Conservation (phyloP, 92 coral and sea anemone genomes). For the Porites divaricata region DNA sequence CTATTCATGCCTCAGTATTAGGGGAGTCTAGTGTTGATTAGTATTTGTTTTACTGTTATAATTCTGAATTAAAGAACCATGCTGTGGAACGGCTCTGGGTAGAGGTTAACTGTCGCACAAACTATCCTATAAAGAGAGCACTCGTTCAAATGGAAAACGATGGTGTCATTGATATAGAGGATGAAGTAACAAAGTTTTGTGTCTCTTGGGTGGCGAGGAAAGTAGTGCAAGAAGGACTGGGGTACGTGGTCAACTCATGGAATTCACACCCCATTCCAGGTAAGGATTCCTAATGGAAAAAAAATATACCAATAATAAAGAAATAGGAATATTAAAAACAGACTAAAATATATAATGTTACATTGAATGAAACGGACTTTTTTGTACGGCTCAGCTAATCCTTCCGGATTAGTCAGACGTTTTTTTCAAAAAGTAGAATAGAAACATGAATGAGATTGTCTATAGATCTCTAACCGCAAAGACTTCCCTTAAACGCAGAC, state of each 20-base stretch:
- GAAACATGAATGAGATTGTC: too few relatives aligned
- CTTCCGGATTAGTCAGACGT: too few relatives aligned
- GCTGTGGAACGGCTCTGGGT: constrained; percentile 34
- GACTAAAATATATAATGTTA: too few relatives aligned
- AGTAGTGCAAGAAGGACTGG: constrained; percentile 40
- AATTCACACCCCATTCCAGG: constrained; percentile 48
- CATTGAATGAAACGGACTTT: too few relatives aligned
- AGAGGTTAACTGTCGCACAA: constrained; percentile 4
- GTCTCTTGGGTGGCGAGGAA: constrained; percentile 42
- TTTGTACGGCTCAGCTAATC: too few relatives aligned
- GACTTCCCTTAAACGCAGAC: too few relatives aligned
- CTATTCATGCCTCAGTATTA: too few relatives aligned
- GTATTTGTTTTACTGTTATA: background rate
- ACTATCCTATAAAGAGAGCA: constrained; percentile 46
- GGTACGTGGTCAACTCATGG: constrained; percentile 44
- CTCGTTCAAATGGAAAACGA: constrained; percentile 39
- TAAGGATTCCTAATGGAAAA: background rate
- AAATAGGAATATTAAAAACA: too few relatives aligned
- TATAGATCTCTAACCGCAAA: too few relatives aligned
- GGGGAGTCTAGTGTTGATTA: background rate
- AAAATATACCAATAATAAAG: too few relatives aligned
- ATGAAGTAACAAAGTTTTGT: constrained; percentile 29
- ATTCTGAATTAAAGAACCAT: constrained; percentile 23
- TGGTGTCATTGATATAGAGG: constrained; percentile 19
- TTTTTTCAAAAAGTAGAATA: too few relatives aligned